Base-by-base conservation (phyloP, 53 echinoderm and acorn worm species). In the Apostichopus leukothele region DNA sequence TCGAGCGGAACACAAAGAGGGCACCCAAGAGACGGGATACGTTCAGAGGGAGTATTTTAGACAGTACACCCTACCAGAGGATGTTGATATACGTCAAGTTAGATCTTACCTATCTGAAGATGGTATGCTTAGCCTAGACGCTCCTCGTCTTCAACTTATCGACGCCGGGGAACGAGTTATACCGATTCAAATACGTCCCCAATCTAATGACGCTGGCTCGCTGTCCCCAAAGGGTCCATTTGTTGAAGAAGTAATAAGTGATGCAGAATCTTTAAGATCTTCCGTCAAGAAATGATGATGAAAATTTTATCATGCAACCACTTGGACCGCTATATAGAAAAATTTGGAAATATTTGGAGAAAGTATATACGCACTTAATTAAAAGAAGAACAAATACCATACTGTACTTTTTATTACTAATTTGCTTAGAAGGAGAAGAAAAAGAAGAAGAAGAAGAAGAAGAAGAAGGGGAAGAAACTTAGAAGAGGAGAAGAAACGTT, bases 1-100 rank as follows among this genome's bases (percentile, higher is more conserved):
- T 10, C 85, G 90, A 10, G 97, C 97, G 20, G 95, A 97, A 83
- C 92, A 92, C 83, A 86, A 90, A 23, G 97, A 95, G 68, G 93
- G 92, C 1, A 87, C 91, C 50, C 89, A 91, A n/a, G 92, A 92
- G 60, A 86, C 90, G 1, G 95, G 95, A 20, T 97, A 87, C 75
- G 94, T 92, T 7, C 95, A 97, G 81, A 78, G 95, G 52, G 95
- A 95, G 86, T 97, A 95, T 88, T 95, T 91, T 88, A 95, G 97
- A 27, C 97, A 97, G 86, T 95, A 97, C 88, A 97, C 95, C 54
- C 89, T 97, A 50, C 97, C 97, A 7, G 97, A 97, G 27, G 97
- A 95, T 86, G 93, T 97, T 19, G 95, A 97, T 68, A 77, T 92
- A 77, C 88, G 91, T 61, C 86, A 89, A 75, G 97, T 97, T 60